Percentiles rank a stretch among this genome's conserved stretches.
Conservation (phyloP, 2,113 vertebrate genomes). For the Sciurus niger region DNA sequence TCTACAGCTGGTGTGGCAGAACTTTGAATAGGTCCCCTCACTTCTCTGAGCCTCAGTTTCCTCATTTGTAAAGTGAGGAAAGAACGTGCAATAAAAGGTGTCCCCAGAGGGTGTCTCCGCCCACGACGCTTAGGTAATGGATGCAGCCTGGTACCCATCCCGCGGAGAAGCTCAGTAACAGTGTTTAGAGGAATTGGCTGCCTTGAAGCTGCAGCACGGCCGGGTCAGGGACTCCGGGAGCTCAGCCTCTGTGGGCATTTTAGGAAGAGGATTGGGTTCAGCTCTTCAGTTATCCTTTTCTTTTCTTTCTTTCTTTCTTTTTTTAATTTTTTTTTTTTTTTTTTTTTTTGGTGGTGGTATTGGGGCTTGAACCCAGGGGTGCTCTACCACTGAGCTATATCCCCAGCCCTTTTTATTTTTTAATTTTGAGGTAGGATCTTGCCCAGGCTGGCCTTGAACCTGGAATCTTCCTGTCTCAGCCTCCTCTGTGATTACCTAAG, state of each 20-base stretch:
- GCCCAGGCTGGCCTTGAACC: not conserved
- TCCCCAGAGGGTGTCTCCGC: accelerated
- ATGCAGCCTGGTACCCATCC: not conserved
- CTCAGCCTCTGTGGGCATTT: not conserved
- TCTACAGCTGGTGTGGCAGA: not conserved
- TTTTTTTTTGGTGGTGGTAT: too few relatives aligned
- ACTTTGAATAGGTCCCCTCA: not conserved
- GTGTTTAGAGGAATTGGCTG: accelerated
- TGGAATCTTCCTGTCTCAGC: not conserved
- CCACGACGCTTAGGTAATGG: accelerated
- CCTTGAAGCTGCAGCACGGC: accelerated
- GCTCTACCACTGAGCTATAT: not conserved
- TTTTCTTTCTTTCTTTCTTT: not conserved
- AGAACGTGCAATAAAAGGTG: not conserved
- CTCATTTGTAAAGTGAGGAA: not conserved
- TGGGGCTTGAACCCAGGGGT: not conserved
- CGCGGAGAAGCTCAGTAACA: not conserved
- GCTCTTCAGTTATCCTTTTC: not conserved
- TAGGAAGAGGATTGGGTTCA: not conserved
- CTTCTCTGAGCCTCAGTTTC: not conserved
- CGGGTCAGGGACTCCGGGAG: not conserved
- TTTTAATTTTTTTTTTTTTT: not conserved
- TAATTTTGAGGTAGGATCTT: not conserved
- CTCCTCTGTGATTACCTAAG: too few relatives aligned
- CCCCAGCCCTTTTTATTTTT: not conserved